A percentile compares a stretch with the other conserved stretches of the same genome.
Evolutionary conservation across 2,797 vertebrate genomes (phyloP).

Genomic region (Sebastes diploproa): DNA sequence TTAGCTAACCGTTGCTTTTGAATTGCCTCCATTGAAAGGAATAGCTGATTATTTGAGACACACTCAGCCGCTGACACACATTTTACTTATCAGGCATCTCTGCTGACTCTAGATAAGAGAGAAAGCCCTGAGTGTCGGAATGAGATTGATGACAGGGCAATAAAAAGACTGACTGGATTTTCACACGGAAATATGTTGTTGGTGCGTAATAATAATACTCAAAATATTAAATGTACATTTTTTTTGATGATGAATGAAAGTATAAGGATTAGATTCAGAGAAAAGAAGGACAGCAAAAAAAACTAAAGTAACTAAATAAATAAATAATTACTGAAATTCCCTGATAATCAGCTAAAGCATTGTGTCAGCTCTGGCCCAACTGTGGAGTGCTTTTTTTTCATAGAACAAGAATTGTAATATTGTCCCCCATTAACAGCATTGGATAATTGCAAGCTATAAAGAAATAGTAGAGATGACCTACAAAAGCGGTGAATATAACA

Average conservation of each 20-base stretch:
- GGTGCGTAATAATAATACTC: neutral
- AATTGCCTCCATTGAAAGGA: neutral
- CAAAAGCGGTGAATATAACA: neutral
- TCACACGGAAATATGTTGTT: neutral
- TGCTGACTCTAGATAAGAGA: slow-evolving; percentile 69
- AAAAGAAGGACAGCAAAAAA: neutral
- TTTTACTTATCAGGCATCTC: slow-evolving; percentile 7
- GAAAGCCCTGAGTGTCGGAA: slow-evolving; percentile 29
- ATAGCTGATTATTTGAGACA: neutral
- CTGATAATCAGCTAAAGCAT: neutral
- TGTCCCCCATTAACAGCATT: neutral
- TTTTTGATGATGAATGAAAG: neutral
- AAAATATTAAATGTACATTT: neutral
- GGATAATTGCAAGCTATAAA: neutral
- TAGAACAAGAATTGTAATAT: neutral
- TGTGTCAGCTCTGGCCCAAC: neutral
- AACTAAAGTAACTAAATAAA: neutral
- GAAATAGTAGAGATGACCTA: neutral
- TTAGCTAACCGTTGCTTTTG: neutral
- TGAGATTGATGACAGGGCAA: slow-evolving; percentile 47
- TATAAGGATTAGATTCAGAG: neutral
- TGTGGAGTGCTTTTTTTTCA: neutral
- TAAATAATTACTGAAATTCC: neutral
- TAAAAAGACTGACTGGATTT: slow-evolving; percentile 23
- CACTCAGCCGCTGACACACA: slow-evolving; percentile 6